Evolutionary conservation across 2,113 vertebrate genomes (phyloP), one percentile per base, ranked within the genome.

Genomic region (Corythornis madagascariensis): DNA sequence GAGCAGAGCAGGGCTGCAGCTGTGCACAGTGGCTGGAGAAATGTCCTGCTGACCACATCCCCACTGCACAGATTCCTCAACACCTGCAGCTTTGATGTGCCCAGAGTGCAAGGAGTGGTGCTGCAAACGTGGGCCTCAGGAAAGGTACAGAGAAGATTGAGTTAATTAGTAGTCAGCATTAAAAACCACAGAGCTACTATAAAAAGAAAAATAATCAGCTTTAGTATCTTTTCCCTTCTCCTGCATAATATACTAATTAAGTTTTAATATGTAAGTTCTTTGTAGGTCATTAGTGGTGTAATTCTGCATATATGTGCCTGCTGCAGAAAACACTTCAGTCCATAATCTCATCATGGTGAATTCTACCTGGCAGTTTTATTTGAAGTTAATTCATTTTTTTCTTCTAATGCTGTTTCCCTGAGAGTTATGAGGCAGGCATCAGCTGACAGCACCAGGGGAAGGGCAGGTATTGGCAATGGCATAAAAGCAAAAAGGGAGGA

Each of bases 351-450:
- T 95, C 84, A 93, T 33, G 64, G 60, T 88, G 81, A 61, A 95
- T 94, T 89, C 90, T 94, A 94, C 91, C 93, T 96, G 96, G 96
- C 97, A 97, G 92, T 96, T 97, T 97, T 97, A 97, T 96, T 94
- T 94, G 95, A 96, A 92, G 90, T 91, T 97, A 95, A 96, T 96
- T 97, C 96, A 94, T 97, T 95, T 56, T 56, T 94, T 88, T 95
- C 92, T 38, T 89, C 95, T 95, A 89, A 96, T 86, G 88, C 89
- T 81, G 90, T 94, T 94, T 91, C 87, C 75, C 81, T 71, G 89
- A 95, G 96, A 97, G 92, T 97, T 97, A 97, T 22, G 90, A 97
- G 94, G 71, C 79, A 78, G 69, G 83, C 76, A 86, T 94, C 91
- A 89, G 82, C 94, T 92, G 92, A 93, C 89, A 95, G 81, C 90